Evolutionary conservation across 2,797 vertebrate species (phyloP).

Genomic region (Chelmon rostratus): DNA sequence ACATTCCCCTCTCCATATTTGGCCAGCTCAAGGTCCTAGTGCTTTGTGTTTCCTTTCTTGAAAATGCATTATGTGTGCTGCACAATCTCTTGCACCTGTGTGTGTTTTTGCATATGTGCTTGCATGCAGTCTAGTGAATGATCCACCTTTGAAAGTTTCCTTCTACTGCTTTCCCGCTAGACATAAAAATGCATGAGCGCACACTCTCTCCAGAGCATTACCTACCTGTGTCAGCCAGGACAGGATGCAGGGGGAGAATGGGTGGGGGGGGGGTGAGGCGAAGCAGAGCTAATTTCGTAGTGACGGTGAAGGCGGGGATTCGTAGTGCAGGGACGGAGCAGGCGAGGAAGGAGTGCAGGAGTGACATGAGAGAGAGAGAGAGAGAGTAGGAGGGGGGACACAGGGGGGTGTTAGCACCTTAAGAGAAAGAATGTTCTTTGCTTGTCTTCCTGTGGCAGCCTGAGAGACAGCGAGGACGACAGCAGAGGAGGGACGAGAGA

Average conservation of each 20-base stretch:
- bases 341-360: conserved; percentile 49
- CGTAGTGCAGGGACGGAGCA: conserved; percentile 52
- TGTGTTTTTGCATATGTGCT: conserved; percentile 18
- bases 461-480: conserved; percentile 60
- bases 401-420: conserved; percentile 79
- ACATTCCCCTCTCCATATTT: conserved; percentile 88
- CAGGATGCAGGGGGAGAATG: conserved; percentile 65
- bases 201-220: conserved; percentile 34
- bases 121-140: conserved; percentile 63
- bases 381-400: conserved; percentile 46
- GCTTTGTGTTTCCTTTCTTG: conserved; percentile 57
- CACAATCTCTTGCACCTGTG: conserved; percentile 57
- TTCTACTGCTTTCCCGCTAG: conserved; percentile 21
- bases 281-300: conserved; percentile 29
- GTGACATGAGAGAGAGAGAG: conserved; percentile 69
- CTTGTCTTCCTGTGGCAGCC: conserved; percentile 78
- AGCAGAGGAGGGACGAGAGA: conserved; percentile 36
- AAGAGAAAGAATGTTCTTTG: conserved; percentile 80
- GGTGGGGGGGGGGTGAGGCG: conserved; percentile 22
- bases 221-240: conserved; percentile 78
- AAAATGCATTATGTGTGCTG: conserved; percentile 51
- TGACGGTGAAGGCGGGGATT: conserved; percentile 74
- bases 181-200: conserved; percentile 61
- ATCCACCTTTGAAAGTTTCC: conserved; percentile 61
- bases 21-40: conserved; percentile 81